Evolutionary conservation across 2,113 vertebrate species (phyloP).

Genomic region (Leptobrachium ailaonicum): DNA sequence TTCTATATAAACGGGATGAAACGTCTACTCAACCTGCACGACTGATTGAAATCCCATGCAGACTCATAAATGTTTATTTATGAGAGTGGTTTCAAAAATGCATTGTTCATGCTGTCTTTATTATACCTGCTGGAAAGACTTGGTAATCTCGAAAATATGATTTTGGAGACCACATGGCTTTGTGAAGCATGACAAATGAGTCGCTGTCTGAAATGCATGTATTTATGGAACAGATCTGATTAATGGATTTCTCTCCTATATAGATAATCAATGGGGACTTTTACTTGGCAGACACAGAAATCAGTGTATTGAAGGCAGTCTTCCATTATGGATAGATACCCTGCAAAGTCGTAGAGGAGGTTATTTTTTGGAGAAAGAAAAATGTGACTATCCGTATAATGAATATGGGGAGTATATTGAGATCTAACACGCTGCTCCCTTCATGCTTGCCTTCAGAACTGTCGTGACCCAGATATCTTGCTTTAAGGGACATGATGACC

Average conservation of each 20-base stretch:
- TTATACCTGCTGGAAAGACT: conserved; percentile 3
- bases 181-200: conserved; percentile 27
- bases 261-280: conserved; percentile 22
- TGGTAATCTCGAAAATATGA: conserved; percentile 28
- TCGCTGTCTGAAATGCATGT: conserved; percentile 14
- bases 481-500: no score
- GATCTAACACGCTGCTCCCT: no score
- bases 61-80: conserved; percentile 1
- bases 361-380: not conserved
- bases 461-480: no score
- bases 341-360: no score
- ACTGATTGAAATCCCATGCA: no score
- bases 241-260: conserved; percentile 16
- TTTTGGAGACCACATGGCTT: conserved; percentile 18
- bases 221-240: conserved; percentile 36
- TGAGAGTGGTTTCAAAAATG: conserved; percentile 16
- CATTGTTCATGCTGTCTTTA: conserved; percentile 5
- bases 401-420: no score
- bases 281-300: not conserved
- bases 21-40: no score
- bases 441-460: no score
- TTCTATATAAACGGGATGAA: no score
- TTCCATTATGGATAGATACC: conserved; percentile 1
- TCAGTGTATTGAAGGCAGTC: not conserved
- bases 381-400: not conserved